phyloP scores from a whole-genome alignment of 2,888 invertebrate species.

The Pantelozetes paolii region DNA sequence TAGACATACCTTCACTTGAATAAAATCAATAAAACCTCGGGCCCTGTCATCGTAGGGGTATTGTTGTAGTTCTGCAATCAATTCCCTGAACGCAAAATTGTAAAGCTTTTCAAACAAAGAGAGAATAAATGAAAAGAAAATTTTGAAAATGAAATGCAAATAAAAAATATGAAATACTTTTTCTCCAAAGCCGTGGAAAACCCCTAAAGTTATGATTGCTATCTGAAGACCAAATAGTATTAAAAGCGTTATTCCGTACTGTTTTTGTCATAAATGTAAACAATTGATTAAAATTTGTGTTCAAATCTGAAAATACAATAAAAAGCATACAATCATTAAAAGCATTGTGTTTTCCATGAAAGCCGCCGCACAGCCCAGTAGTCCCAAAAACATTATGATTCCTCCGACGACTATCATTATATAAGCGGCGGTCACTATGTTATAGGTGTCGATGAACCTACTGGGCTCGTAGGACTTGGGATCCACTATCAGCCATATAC shows the following conservation, averaged over 20 bases:
- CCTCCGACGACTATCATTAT: constrained; percentile 43
- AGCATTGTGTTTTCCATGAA: neutral
- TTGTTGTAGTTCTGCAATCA: constrained; percentile 43
- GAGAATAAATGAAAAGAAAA: neutral
- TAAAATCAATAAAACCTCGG: constrained; percentile 41
- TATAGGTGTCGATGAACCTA: constrained; percentile 42
- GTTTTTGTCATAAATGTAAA: neutral
- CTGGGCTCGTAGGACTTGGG: constrained; percentile 44
- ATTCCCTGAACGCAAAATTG: constrained; percentile 40
- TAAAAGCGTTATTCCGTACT: constrained; percentile 40
- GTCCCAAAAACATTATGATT: constrained; percentile 38
- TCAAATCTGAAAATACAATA: neutral
- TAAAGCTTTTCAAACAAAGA: constrained; percentile 39
- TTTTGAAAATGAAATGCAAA: neutral
- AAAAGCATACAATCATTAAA: constrained; percentile 1
- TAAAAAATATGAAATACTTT: neutral
- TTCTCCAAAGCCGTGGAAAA: constrained; percentile 42
- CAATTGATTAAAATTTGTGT: too few species aligned
- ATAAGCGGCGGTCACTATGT: constrained; percentile 43
- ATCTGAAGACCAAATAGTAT: constrained; percentile 40
- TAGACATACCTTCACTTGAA: constrained; percentile 45
- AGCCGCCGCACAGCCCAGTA: constrained; percentile 36
- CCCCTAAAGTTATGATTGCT: constrained; percentile 39
- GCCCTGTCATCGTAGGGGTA: constrained; percentile 39
- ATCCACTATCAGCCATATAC: constrained; percentile 44